Evolutionary conservation across 2,888 invertebrate genomes (phyloP).

Genomic region (Tetragonisca angustula): DNA sequence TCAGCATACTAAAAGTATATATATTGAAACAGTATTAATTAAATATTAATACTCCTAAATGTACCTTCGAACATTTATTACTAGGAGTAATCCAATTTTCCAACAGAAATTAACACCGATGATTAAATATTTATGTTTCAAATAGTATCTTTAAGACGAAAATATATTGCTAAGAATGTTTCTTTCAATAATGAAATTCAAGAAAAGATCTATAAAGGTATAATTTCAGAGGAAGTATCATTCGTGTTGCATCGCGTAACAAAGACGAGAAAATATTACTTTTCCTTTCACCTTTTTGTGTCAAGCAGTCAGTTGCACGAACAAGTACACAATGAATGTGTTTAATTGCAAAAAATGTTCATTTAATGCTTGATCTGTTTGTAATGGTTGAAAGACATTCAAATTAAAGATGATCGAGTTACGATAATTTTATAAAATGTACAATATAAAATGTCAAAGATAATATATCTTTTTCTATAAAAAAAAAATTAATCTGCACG

Average conservation of each 20-base stretch:
- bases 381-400: not conserved
- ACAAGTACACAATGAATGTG: not conserved
- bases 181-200: constrained; percentile 4
- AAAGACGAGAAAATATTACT: constrained; percentile 12
- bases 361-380: not conserved
- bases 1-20: not conserved
- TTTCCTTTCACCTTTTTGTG: constrained; percentile 1
- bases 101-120: not conserved
- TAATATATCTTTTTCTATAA: not conserved
- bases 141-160: not conserved
- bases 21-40: not conserved
- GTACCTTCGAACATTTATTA: not conserved
- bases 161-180: constrained; percentile 1
- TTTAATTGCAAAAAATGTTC: not conserved
- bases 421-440: not conserved
- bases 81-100: no score
- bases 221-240: constrained; percentile 2
- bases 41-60: not conserved
- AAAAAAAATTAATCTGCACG: not conserved
- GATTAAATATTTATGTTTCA: constrained; percentile 8
- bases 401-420: not conserved
- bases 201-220: constrained; percentile 1
- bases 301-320: not conserved
- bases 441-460: not conserved
- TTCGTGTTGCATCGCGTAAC: constrained; percentile 1